Evolutionary conservation across 2,113 vertebrate species (phyloP), one percentile per base, ranked within the genome.

Genomic region (Cyprinus carpio): DNA sequence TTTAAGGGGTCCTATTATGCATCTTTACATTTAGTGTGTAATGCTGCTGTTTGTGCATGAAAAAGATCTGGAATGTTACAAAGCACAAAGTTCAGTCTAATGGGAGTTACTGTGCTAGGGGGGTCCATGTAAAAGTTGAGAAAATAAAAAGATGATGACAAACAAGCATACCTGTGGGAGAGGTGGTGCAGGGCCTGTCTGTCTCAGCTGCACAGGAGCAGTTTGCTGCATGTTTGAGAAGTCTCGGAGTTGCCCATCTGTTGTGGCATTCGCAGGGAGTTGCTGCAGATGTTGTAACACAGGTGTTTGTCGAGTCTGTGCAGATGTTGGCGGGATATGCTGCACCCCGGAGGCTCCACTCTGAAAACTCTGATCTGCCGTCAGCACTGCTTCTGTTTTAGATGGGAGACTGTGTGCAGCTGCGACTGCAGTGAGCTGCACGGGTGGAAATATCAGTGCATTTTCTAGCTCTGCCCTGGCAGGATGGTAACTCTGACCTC

Each of bases 91-190:
- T 54, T 54, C 16, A 54, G 16, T 54, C 2, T 2, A 54, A 20
- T 51, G 49, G 49, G 1, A 51, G 13, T 51, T 5, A 51, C 16
- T 2, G 20, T 58, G 56, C 56, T 60, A 60, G 23, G 8, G 20
- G 8, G 56, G 20, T 23, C 20, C 20, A 23, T 3, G 7, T n/a
- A 9, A 58, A 56, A 58, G 20, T 58, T 23, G 3, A 58, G 7
- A 23, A 9, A 23, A 54, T 7, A 43, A 58, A 58, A 58, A 15
- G 15, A 58, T 23, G 18, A 54, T 1, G 20, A 60, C 23, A 60
- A 60, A 10, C 9, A 34, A 62, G 67, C 94, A 95, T 79, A 98
- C 97, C 94, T 96, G 95, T 88, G 96, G 96, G 75, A 88, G 6
- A 0, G 90, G 62, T 84, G 95, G 90, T 6, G 87, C 82, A 0